A percentile compares a stretch with the other conserved stretches of the same genome.
Evolutionary conservation across 2,888 invertebrate species (phyloP).

Genomic region (Troilus luridus): DNA sequence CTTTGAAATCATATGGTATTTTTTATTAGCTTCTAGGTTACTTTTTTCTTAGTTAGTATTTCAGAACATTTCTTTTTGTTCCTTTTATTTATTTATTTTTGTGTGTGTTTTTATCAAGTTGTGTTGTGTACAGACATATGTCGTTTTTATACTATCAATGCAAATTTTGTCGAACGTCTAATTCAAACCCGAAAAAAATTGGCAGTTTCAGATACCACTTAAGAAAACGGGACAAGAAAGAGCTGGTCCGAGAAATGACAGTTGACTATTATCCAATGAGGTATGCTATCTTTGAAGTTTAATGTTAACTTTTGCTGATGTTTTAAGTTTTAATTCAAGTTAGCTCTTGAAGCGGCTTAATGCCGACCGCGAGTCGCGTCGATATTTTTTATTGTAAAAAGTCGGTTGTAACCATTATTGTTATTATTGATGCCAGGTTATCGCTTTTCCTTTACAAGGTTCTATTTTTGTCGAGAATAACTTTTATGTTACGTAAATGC

Average conservation of each 20-base stretch:
- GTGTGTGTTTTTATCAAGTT: slow-evolving; percentile 1
- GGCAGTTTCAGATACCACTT: slow-evolving; percentile 33
- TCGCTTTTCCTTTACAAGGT: neutral
- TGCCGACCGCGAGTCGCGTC: too few species aligned
- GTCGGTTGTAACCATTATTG: neutral
- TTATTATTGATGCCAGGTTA: neutral
- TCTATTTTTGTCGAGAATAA: too few species aligned
- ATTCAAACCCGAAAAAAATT: slow-evolving; percentile 38
- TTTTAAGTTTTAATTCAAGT: neutral
- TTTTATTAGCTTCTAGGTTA: neutral
- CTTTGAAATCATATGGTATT: neutral
- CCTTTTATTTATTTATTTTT: neutral
- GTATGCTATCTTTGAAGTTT: slow-evolving; percentile 34
- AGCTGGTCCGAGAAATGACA: slow-evolving; percentile 22
- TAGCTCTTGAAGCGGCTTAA: neutral
- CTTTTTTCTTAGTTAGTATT: neutral
- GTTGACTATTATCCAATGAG: slow-evolving; percentile 19
- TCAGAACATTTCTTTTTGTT: neutral
- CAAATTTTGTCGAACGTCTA: slow-evolving; percentile 17
- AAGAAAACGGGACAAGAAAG: neutral
- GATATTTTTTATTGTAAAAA: neutral
- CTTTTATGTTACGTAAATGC: too few species aligned
- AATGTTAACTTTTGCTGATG: slow-evolving; percentile 20
- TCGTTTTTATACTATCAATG: slow-evolving; percentile 24
- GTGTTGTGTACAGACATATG: neutral